Evolutionary conservation across 2,113 vertebrate species (phyloP), one percentile per base, ranked within the genome.

Genomic region (Erinaceus europaeus): DNA sequence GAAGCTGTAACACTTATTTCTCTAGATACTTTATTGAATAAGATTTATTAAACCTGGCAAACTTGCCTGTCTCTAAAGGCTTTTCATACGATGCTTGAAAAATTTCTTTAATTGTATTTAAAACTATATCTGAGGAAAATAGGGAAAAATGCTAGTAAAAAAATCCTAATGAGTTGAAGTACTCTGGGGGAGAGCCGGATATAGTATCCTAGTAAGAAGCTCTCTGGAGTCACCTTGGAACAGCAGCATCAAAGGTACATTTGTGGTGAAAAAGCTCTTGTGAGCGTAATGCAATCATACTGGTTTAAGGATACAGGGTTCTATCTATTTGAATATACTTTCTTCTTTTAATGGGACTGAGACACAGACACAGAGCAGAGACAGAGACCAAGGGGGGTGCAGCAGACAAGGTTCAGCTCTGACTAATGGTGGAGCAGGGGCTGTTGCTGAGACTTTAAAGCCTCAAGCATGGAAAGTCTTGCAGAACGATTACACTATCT

Each of bases 1-100:
- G 32, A 78, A 64, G 21, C 17, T 2, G 34, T 21, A 42, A 83
- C 38, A 84, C 42, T 34, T 36, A 36, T 90, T 82, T 68, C 65
- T 64, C 55, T 71, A 25, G 38, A 62, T 69, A 71, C 40, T 77
- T 79, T 18, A 52, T 77, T 75, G 71, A 93, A 72, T 87, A 36
- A 68, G 80, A 4, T 52, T 44, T 81, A 73, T 27, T 64, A 71
- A 76, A 72, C 18, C 13, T 88, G 21, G 32, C 59, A 76, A 48
- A 55, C 14, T 68, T 55, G 21, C 23, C 38, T 68, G 27, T 88
- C 21, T 59, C 69, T 6, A 15, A 38, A 79, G 46, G 32, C 8
- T 15, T 61, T 84, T 88, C 57, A 23, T 44, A 64, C 78, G 18
- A 42, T 53, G 15, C 27, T 79, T 87, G 46, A 77, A 88, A 79